phyloP scores from a whole-genome alignment of 1,140 invertebrate species.

The Archegozetes longisetosus region DNA sequence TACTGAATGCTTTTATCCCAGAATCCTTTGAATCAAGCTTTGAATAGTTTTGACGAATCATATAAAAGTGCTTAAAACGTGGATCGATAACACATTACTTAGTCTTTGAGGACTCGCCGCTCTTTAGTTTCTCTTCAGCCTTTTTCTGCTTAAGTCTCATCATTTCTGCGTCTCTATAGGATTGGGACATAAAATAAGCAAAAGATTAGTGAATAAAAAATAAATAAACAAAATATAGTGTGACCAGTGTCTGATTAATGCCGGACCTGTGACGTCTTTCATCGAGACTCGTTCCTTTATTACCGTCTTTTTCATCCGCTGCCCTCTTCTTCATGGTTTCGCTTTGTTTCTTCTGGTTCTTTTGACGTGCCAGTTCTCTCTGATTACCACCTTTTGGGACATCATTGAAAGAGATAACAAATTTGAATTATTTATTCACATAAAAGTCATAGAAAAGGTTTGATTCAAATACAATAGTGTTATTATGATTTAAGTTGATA shows the following conservation, averaged over 20 bases:
- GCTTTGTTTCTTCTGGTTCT: conserved; percentile 58
- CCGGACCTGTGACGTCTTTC: conserved; percentile 19
- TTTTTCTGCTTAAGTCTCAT: conserved; percentile 55
- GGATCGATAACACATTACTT: not conserved
- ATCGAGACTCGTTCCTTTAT: conserved; percentile 36
- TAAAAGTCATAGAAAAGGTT: too few relatives aligned
- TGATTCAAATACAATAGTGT: too few relatives aligned
- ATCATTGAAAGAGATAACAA: too few relatives aligned
- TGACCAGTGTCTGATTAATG: not conserved
- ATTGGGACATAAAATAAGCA: conserved; percentile 22
- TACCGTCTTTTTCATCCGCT: conserved; percentile 47
- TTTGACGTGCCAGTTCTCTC: conserved; percentile 61
- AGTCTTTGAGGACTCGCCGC: not conserved
- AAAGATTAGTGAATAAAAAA: not conserved
- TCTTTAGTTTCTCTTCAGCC: conserved; percentile 13
- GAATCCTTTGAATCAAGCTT: too few relatives aligned
- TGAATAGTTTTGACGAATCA: too few relatives aligned
- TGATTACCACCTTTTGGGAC: conserved; percentile 50
- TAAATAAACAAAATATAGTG: not conserved
- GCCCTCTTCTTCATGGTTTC: conserved; percentile 48
- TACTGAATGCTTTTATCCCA: too few relatives aligned
- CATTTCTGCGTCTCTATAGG: conserved; percentile 53
- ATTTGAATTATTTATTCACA: too few relatives aligned
- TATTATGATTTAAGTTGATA: too few relatives aligned
- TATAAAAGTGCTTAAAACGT: too few relatives aligned